Base-by-base conservation (phyloP, 2,888 invertebrate genomes). In the Furcula furcula region DNA sequence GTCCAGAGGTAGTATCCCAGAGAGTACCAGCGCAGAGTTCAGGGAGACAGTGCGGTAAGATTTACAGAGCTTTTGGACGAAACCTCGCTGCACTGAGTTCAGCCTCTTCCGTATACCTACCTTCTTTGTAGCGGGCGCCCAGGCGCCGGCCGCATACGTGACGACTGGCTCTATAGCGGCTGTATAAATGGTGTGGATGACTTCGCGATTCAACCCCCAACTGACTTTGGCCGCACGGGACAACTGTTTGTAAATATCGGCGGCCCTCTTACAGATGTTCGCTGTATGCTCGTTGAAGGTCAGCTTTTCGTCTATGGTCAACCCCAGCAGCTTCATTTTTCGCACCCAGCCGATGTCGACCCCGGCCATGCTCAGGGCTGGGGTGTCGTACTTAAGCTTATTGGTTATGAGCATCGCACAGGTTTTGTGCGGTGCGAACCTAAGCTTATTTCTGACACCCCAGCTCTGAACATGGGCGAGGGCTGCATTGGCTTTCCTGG, bases 1-100 rank as follows among this genome's bases (percentile, higher is more conserved):
- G 35, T 48, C 48, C 0, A 52, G 35, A 5, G 52, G 47, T 1
- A 51, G 19, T 2, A 20, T 10, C 12, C 29, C 29, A 3, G 29
- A 2, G 3, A 29, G 4, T 6, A 18, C 5, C 12, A 29, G 20
- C 3, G 20, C 29, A 2, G 29, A 19, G 20, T 18, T 19, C 7
- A 29, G 12, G 1, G 29, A 29, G 5, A 20, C 20, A 6, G 29
- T 29, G n/a, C 29, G 19, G 9, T 29, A 19, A 4, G 29, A 19
- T 2, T 7, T 11, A 7, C 19, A 10, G 6, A 20, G 7, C 7
- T 10, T 12, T 2, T 12, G 19, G 0, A 7, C 20, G 4, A 20
- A 20, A 6, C 19, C 19, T 4, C 29, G 0, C 7, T 19, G 18
- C 3, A 20, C 11, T 10, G 6, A 3, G n/a, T 29, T 20, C 1